Evolutionary conservation across 2,113 vertebrate species (phyloP).

Genomic region (Platysternon megacephalum): DNA sequence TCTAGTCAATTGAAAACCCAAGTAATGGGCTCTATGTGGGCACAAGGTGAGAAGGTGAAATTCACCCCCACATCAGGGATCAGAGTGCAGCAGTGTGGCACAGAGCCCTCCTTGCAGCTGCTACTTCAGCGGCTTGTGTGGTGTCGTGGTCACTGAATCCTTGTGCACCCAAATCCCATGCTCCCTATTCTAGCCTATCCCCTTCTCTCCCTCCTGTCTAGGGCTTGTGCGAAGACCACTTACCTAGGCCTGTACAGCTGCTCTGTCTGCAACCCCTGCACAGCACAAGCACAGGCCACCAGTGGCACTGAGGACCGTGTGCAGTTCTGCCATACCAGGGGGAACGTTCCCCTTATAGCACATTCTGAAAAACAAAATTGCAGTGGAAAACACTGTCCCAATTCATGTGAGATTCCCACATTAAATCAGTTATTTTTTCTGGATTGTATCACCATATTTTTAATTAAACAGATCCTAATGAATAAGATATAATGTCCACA

Average conservation of each 20-base stretch:
- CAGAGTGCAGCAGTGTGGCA: not conserved
- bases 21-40: not conserved
- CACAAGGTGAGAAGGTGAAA: not conserved
- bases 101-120: not conserved
- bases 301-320: not conserved
- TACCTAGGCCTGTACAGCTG: not conserved
- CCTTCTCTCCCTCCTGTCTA: fast-evolving
- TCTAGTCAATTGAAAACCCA: not conserved
- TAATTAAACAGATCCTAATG: not conserved
- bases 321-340: not conserved
- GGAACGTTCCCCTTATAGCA: not conserved
- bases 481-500: not conserved
- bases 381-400: not conserved
- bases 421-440: not conserved
- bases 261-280: not conserved
- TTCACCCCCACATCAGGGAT: fast-evolving
- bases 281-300: not conserved
- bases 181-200: not conserved
- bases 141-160: not conserved
- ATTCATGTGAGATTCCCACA: not conserved
- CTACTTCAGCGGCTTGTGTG: not conserved
- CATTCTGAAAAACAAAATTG: not conserved
- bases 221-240: not conserved
- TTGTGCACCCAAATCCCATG: not conserved
- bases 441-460: not conserved